Percentiles rank a stretch among this genome's conserved stretches.
Evolutionary conservation across 2,113 vertebrate species (phyloP).

Genomic region (Steatornis caripensis): DNA sequence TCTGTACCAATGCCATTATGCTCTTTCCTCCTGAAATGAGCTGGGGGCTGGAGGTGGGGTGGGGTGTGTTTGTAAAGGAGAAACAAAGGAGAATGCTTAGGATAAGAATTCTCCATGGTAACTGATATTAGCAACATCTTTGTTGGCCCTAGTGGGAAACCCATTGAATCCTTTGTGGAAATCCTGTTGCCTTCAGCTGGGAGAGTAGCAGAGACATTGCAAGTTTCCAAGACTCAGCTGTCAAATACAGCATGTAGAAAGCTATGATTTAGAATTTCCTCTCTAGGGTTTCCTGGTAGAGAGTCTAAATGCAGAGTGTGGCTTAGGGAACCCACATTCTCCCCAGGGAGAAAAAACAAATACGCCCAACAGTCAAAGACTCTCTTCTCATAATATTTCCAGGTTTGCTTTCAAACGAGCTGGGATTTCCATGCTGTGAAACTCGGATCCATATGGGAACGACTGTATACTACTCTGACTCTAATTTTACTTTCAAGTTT

Average conservation of each 20-base stretch:
- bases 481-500: background rate
- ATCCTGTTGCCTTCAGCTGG: background rate
- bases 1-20: background rate
- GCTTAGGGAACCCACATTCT: conserved; percentile 28
- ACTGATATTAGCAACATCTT: background rate
- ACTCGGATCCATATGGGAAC: background rate
- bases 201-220: background rate
- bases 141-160: background rate
- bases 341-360: conserved; percentile 20
- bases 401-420: background rate
- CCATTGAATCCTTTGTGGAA: background rate
- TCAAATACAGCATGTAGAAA: background rate
- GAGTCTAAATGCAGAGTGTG: conserved; percentile 3
- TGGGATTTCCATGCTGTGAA: conserved; percentile 13
- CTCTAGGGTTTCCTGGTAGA: background rate
- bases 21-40: background rate
- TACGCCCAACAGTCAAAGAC: background rate
- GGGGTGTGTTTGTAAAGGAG: background rate
- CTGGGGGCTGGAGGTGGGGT: too few relatives aligned
- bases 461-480: background rate
- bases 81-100: background rate
- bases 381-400: background rate
- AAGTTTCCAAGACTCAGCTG: background rate
- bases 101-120: background rate
- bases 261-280: conserved; percentile 34